Percentiles rank a stretch among this genome's conserved stretches.
phyloP scores from a whole-genome alignment of 2,113 vertebrate genomes.

The Delphinapterus leucas region DNA sequence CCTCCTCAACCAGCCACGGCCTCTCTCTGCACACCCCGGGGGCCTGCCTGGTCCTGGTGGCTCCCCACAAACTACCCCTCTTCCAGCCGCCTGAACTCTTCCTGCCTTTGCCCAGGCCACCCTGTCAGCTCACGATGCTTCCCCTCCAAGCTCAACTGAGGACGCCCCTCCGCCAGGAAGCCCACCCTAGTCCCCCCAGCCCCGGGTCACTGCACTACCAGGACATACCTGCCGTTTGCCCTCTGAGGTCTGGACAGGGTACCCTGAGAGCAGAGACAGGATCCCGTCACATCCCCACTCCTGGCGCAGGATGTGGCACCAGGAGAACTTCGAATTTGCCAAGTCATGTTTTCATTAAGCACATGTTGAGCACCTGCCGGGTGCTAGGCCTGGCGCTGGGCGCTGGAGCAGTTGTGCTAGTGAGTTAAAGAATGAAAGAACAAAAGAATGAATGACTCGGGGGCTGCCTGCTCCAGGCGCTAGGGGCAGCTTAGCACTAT shows the following conservation, averaged over 20 bases:
- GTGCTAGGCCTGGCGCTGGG: background rate
- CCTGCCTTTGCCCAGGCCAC: background rate
- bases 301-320: background rate
- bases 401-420: background rate
- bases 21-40: background rate
- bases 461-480: background rate
- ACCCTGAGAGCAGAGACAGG: background rate
- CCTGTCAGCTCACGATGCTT: background rate
- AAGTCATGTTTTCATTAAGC: background rate
- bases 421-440: background rate
- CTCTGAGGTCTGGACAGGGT: background rate
- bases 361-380: background rate
- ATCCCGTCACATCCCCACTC: background rate
- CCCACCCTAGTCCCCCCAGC: background rate
- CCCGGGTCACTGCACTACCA: background rate
- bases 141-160: background rate
- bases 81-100: background rate
- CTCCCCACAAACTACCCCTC: background rate
- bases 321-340: background rate
- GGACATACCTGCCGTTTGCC: background rate
- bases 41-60: background rate
- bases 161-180: background rate
- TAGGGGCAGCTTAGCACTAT: background rate
- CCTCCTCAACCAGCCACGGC: background rate
- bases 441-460: background rate